Percentiles rank a stretch among this genome's conserved stretches.
Conservation (phyloP, 2,888 invertebrate species). For the Muschampia plurimacula region DNA sequence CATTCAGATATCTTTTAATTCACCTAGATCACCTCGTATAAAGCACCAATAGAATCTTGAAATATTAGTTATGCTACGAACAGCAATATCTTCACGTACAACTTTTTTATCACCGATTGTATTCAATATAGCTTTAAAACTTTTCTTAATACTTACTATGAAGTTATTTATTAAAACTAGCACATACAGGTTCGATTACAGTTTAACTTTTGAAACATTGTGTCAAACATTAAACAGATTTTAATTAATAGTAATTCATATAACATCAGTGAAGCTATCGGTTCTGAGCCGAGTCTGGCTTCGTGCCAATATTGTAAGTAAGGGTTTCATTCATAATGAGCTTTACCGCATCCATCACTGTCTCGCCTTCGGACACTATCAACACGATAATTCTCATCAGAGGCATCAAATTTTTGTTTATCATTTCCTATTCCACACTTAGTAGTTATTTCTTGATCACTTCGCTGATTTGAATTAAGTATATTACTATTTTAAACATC, state of each 20-base stretch:
- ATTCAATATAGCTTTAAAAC: background rate
- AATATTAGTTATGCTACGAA: background rate
- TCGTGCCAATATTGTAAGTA: slow-evolving; percentile 53
- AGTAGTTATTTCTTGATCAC: slow-evolving; percentile 1
- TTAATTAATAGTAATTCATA: slow-evolving; percentile 23
- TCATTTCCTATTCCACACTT: slow-evolving; percentile 11
- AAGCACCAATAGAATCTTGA: background rate
- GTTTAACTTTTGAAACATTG: slow-evolving; percentile 1
- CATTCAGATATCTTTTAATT: background rate
- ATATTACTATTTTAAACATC: background rate
- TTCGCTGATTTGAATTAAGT: background rate
- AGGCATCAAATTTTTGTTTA: slow-evolving; percentile 31
- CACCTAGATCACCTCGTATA: background rate
- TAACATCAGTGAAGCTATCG: slow-evolving; percentile 31
- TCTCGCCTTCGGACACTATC: slow-evolving; percentile 50
- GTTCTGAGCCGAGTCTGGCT: slow-evolving; percentile 48
- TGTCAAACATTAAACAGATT: background rate
- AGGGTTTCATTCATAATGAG: slow-evolving; percentile 52
- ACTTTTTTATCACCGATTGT: background rate
- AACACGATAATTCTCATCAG: slow-evolving; percentile 46
- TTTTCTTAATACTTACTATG: background rate
- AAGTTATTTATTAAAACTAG: background rate
- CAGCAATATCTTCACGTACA: background rate
- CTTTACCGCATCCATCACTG: slow-evolving; percentile 61
- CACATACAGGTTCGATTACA: background rate